These are phyloP conservation scores for Solen grandis DNA, from an alignment of 1,140 invertebrate genomes.

Conservation along the genomic window DNA sequence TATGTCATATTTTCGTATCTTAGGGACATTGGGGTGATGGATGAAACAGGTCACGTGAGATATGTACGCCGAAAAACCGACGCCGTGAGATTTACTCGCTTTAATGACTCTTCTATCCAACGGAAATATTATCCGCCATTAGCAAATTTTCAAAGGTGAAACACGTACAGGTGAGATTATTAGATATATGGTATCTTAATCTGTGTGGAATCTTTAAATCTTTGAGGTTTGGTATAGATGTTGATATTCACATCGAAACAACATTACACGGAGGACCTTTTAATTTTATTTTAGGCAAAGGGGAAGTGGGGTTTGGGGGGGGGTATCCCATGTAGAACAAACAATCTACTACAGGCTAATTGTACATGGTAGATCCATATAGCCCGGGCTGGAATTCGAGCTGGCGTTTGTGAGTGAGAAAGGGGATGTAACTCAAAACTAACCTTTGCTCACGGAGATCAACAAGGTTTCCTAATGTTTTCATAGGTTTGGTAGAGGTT, in stretches of 20 bases:
- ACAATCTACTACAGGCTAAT: no score
- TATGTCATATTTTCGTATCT: constrained; percentile 8
- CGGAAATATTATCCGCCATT: constrained; percentile 1
- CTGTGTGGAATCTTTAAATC: not conserved
- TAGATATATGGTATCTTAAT: not conserved
- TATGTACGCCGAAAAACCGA: constrained; percentile 32
- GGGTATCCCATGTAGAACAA: no score
- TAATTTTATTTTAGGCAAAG: no score
- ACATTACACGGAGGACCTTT: not conserved
- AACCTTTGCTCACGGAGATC: no score
- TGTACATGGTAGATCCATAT: no score
- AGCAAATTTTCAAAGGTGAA: not conserved
- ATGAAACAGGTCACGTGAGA: constrained; percentile 29
- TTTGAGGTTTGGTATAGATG: not conserved
- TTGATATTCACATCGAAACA: not conserved
- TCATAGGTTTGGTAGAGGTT: no score
- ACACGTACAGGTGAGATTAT: constrained; percentile 3
- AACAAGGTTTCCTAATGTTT: no score
- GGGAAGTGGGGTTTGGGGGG: no score
- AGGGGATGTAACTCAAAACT: no score
- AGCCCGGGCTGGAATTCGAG: no score
- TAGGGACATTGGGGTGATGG: constrained; percentile 40
- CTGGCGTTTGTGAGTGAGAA: no score
- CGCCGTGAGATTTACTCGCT: constrained; percentile 23
- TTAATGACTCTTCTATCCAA: constrained; percentile 6